A percentile compares a stretch with the other conserved stretches of the same genome.
phyloP scores from a whole-genome alignment of 2,113 vertebrate genomes.

The Nothocercus julius region DNA sequence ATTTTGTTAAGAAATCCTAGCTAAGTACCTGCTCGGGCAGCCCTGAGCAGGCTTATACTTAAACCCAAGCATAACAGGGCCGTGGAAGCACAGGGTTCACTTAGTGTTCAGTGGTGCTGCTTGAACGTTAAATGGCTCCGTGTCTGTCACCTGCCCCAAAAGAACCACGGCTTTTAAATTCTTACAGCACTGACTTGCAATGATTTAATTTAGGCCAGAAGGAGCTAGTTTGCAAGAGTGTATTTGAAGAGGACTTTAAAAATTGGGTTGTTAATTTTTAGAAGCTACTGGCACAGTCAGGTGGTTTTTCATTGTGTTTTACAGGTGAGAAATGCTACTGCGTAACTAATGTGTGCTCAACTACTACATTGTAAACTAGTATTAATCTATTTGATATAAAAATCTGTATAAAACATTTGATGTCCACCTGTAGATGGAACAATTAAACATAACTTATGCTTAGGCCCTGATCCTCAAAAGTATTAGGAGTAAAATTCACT shows the following conservation, averaged over 20 bases:
- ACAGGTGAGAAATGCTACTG: not conserved
- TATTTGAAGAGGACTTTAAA: not conserved
- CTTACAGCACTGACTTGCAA: not conserved
- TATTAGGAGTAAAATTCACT: not conserved
- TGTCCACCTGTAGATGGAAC: not conserved
- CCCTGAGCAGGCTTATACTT: fast-evolving
- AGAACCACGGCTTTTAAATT: not conserved
- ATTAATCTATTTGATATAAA: not conserved
- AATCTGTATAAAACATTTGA: not conserved
- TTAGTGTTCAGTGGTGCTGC: not conserved
- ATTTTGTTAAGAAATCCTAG: fast-evolving
- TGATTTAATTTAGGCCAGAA: fast-evolving
- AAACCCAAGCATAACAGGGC: not conserved
- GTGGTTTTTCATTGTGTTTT: not conserved
- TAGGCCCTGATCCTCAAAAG: not conserved
- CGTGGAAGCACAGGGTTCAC: not conserved
- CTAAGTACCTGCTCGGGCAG: fast-evolving
- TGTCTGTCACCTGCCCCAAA: not conserved
- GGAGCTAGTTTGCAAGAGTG: not conserved
- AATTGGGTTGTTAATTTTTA: not conserved
- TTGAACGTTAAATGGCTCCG: not conserved
- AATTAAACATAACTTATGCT: not conserved
- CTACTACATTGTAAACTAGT: not conserved
- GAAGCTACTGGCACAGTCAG: not conserved
- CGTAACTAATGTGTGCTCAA: not conserved